Evolutionary conservation across 2,888 invertebrate genomes (phyloP).

Genomic region (Machimus atricapillus): DNA sequence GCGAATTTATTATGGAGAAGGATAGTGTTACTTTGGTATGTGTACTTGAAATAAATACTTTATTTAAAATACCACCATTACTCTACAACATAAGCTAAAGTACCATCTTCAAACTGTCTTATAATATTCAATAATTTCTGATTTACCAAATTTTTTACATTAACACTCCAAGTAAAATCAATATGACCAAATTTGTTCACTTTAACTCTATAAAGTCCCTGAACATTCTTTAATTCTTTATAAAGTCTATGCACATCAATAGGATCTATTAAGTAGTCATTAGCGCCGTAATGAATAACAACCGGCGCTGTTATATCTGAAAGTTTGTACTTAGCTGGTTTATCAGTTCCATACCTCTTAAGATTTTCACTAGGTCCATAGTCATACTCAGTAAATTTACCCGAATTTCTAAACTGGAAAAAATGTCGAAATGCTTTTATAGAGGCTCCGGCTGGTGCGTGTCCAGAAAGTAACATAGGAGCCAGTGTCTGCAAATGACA

Average conservation of each 20-base stretch:
- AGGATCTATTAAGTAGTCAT: conserved; percentile 72
- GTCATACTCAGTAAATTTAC: conserved; percentile 63
- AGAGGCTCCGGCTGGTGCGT: conserved; percentile 62
- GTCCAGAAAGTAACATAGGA: conserved; percentile 61
- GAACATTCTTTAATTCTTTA: conserved; percentile 64
- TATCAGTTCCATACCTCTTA: conserved; percentile 62
- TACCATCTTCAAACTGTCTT: neutral
- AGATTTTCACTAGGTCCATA: conserved; percentile 63
- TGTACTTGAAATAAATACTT: neutral
- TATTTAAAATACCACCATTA: neutral
- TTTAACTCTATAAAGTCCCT: conserved; percentile 67
- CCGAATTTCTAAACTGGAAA: conserved; percentile 60
- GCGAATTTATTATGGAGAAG: neutral
- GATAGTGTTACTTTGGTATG: neutral
- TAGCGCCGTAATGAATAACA: conserved; percentile 66
- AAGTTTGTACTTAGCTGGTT: conserved; percentile 67
- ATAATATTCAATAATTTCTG: conserved; percentile 51
- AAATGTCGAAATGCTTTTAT: conserved; percentile 62
- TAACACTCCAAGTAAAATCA: conserved; percentile 67
- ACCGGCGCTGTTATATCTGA: conserved; percentile 65
- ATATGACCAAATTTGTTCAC: conserved; percentile 66
- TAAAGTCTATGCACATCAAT: conserved; percentile 67
- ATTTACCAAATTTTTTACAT: conserved; percentile 64
- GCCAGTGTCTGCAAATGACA: conserved; percentile 57
- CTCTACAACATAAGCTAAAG: neutral